Base-by-base conservation (phyloP, 2,797 vertebrate genomes). In the Myotis planiceps region DNA sequence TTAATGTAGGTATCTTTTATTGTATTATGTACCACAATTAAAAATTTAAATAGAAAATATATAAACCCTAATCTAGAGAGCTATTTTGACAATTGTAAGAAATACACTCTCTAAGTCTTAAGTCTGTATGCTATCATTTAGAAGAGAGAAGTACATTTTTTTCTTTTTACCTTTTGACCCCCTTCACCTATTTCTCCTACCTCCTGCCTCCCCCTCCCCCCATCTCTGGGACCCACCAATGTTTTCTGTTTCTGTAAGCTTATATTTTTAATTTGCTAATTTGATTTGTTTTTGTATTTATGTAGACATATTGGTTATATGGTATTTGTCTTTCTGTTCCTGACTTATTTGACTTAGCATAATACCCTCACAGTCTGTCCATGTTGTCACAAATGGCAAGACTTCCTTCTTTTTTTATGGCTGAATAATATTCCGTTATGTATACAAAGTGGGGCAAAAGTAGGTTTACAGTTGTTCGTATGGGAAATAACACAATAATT, bases 41-140 rank as follows among this genome's bases (percentile, higher is more conserved):
- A 74, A 68, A 29, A 63, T 88, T 90, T 87, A 19, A 42, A 60
- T 29, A 72, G n/a, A 66, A 74, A 47, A 37, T 27, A 75, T 39
- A 13, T 65, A 51, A 69, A 79, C 8, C 34, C 39, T 58, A 51
- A 21, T 29, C 9, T 88, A 39, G 14, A 65, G 0, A 69, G 39
- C 12, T 55, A n/a, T 45, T 90, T 90, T 89, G 49, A 53, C n/a
- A 51, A 29, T 79, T 96, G 63, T 81, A 76, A 58, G 75, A 60
- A 6, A 63, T 81, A 6, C 18, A 29, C 27, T 32, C 10, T n/a
- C 21, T 42, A 47, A 85, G 18, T 75, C 18, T 29, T 88, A 58
- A 68, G 5, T 85, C 21, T 71, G 1, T 49, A 27, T 45, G 32
- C 15, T 55, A 0, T 63, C 78, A 55, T 96, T 78, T 15, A 89